These are phyloP conservation scores for Nematolebias whitei DNA, from an alignment of 2,113 vertebrate species.

Conservation along the genomic window DNA sequence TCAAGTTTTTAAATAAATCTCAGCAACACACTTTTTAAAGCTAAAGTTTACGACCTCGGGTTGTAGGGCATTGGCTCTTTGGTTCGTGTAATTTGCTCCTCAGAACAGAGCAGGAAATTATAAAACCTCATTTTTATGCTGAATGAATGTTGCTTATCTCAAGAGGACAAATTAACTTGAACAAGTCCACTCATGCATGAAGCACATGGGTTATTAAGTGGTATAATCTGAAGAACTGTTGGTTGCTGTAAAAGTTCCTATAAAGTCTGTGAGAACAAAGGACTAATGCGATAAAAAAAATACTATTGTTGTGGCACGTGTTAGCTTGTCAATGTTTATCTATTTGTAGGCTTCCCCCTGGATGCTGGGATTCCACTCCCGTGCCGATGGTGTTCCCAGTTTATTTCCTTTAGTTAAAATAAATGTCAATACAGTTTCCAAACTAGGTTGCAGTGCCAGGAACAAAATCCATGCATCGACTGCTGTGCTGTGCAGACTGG, in stretches of 20 bases:
- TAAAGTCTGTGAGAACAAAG: background rate
- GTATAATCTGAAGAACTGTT: slow-evolving; percentile 15
- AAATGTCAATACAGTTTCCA: slow-evolving; percentile 54
- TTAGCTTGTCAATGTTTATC: slow-evolving; percentile 48
- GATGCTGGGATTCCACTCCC: slow-evolving; percentile 22
- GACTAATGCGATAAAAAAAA: slow-evolving; percentile 16
- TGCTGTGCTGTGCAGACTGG: slow-evolving; percentile 23
- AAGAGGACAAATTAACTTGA: background rate
- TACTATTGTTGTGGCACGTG: slow-evolving; percentile 23
- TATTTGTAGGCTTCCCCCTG: slow-evolving; percentile 55
- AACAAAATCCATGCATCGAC: slow-evolving; percentile 58
- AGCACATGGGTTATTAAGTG: slow-evolving; percentile 12
- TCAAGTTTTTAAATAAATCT: slow-evolving; percentile 6
- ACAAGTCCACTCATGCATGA: slow-evolving; percentile 13
- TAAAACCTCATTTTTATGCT: slow-evolving; percentile 23
- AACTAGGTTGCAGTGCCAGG: slow-evolving; percentile 59
- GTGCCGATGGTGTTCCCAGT: slow-evolving; percentile 28
- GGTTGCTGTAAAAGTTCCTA: background rate
- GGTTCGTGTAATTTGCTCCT: slow-evolving; percentile 20
- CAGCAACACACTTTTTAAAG: background rate
- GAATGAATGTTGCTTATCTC: slow-evolving; percentile 19
- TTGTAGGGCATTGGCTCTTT: slow-evolving; percentile 23
- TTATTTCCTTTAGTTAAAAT: slow-evolving; percentile 66
- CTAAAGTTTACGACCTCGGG: slow-evolving; percentile 24
- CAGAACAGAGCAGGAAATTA: slow-evolving; percentile 26